Base-by-base conservation (phyloP, 2,888 invertebrate species). In the Melieria picta region DNA sequence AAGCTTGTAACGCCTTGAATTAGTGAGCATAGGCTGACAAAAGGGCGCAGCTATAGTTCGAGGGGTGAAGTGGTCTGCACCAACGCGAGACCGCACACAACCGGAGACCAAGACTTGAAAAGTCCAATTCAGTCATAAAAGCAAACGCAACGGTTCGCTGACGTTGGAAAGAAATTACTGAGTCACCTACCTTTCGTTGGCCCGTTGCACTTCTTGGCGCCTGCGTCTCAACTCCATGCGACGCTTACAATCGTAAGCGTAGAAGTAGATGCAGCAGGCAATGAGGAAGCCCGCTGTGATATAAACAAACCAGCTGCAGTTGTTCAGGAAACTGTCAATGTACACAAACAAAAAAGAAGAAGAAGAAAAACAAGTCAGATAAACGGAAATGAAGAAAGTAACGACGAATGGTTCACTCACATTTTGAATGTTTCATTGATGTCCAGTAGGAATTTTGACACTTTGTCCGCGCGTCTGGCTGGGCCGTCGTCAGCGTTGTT, bases 271-370 rank as follows among this genome's bases (percentile, higher is more conserved):
- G 71, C 84, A 83, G 48, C 80, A 78, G 30, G 73, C 64, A 45
- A 84, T 78, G 47, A 85, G 61, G 11, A 82, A 57, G 2, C 77
- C 63, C 6, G 82, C 80, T n/a, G 82, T 60, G 5, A 77, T 56
- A 71, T 86, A 86, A 1, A 86, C 75, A 7, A 81, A 70, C 85
- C 86, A 86, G 75, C 82, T 84, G 60, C 79, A 82, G 16, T 78
- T 79, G 45, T 67, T 71, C 42, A 86, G 77, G 45, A 84, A 77
- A 42, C 86, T 85, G 72, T 52, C 9, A 3, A 7, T n/a, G 13
- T 16, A 60, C 43, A 60, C 3, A 13, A 60, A 5, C 7, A 6
- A 10, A 4, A 61, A 48, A 42, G 16, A 58, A 13, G 42, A 16
- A 48, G n/a, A 62, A 47, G 5, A 16, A 62, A 62, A 42, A 43